phyloP scores from a whole-genome alignment of 2,888 invertebrate species.

The Aphelenchoides bicaudatus region DNA sequence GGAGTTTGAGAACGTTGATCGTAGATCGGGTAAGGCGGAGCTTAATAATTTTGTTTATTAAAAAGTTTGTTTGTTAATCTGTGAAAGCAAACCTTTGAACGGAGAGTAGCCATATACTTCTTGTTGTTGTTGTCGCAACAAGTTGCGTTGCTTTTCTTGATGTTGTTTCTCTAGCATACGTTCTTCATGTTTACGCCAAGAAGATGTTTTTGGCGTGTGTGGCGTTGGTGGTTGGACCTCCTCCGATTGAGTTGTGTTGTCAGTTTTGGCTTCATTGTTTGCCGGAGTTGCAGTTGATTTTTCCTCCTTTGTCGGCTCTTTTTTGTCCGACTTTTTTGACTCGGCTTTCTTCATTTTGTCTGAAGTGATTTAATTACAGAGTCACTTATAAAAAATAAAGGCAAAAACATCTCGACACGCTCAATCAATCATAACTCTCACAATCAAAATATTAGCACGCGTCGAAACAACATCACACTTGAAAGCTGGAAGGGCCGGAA shows the following conservation, averaged over 20 bases:
- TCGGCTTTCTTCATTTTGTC: too few species aligned
- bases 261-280: neutral
- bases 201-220: conserved; percentile 2
- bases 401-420: too few species aligned
- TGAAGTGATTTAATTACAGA: neutral
- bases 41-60: too few species aligned
- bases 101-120: conserved; percentile 34
- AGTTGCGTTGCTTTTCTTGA: neutral
- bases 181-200: conserved; percentile 4
- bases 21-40: too few species aligned
- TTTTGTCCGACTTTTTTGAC: too few species aligned
- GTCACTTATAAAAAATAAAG: neutral
- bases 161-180: neutral
- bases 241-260: too few species aligned
- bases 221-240: too few species aligned
- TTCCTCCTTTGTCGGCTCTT: neutral
- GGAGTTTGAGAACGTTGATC: too few species aligned
- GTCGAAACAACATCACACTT: too few species aligned
- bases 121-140: conserved; percentile 11
- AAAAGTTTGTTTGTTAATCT: neutral
- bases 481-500: too few species aligned
- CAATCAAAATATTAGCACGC: too few species aligned
- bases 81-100: conserved; percentile 26
- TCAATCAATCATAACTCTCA: too few species aligned
- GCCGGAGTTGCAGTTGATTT: neutral